Evolutionary conservation across 2,797 vertebrate species (phyloP).

Genomic region (Decapterus maruadsi): DNA sequence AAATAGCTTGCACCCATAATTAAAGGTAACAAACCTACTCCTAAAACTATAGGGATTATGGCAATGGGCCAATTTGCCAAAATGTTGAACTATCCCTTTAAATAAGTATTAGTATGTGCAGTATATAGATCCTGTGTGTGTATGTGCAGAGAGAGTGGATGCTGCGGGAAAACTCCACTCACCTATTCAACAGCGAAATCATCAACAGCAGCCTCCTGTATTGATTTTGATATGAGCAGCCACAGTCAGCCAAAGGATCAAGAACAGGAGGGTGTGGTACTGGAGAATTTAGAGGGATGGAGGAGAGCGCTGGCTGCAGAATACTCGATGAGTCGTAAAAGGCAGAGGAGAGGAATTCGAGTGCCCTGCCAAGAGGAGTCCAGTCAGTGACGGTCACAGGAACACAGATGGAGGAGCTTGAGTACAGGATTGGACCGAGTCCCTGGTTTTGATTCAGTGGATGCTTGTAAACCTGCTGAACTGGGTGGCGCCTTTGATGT

Average conservation of each 20-base stretch:
- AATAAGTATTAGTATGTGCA: too few species aligned
- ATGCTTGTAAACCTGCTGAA: conserved; percentile 31
- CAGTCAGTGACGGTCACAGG: conserved; percentile 29
- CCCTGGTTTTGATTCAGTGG: conserved; percentile 31
- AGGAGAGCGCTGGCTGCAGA: conserved; percentile 39
- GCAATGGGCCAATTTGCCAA: too few species aligned
- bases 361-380: conserved; percentile 34
- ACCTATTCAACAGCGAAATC: conserved; percentile 27
- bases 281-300: conserved; percentile 34
- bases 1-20: too few species aligned
- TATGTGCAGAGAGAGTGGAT: not conserved
- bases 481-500: conserved; percentile 13
- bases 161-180: conserved; percentile 1
- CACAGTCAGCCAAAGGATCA: conserved; percentile 38
- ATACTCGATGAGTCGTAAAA: conserved; percentile 59
- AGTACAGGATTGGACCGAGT: conserved; percentile 27
- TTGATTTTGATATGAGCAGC: conserved; percentile 60
- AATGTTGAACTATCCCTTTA: too few species aligned
- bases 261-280: conserved; percentile 35
- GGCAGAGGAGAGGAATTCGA: conserved; percentile 41
- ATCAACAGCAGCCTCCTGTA: conserved; percentile 24
- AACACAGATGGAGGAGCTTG: conserved; percentile 46
- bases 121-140: not conserved
- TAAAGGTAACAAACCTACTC: too few species aligned
- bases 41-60: too few species aligned